phyloP scores from a whole-genome alignment of 2,113 vertebrate genomes.

The Xenus cinereus region DNA sequence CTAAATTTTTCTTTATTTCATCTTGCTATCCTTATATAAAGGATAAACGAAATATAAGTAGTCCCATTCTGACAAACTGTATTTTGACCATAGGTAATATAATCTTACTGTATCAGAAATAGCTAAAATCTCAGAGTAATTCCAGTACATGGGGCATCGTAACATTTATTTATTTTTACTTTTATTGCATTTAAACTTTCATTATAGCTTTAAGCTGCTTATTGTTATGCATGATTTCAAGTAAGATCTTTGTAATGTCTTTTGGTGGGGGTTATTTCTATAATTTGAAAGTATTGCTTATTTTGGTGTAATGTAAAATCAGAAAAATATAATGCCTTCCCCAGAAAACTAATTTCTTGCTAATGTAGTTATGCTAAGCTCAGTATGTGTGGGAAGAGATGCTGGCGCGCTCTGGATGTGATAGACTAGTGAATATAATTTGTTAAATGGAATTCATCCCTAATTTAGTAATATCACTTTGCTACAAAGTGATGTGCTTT shows the following conservation, averaged over 20 bases:
- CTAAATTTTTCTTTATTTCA: not conserved
- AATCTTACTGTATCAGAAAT: not conserved
- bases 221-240: not conserved
- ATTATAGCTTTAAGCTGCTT: not conserved
- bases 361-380: not conserved
- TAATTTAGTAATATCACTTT: not conserved
- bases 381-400: conserved; percentile 20
- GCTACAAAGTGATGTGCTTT: not conserved
- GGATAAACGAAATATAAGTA: not conserved
- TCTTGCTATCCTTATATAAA: not conserved
- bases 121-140: not conserved
- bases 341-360: not conserved
- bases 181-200: not conserved
- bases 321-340: not conserved
- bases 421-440: conserved; percentile 34
- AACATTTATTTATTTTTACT: not conserved
- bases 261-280: not conserved
- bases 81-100: not conserved
- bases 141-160: not conserved
- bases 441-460: conserved; percentile 13
- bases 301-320: not conserved
- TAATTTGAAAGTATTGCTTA: not conserved
- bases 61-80: not conserved
- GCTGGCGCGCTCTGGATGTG: conserved; percentile 24
- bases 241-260: not conserved